phyloP scores from a whole-genome alignment of 1,140 invertebrate genomes.

The Berghia stephanieae region DNA sequence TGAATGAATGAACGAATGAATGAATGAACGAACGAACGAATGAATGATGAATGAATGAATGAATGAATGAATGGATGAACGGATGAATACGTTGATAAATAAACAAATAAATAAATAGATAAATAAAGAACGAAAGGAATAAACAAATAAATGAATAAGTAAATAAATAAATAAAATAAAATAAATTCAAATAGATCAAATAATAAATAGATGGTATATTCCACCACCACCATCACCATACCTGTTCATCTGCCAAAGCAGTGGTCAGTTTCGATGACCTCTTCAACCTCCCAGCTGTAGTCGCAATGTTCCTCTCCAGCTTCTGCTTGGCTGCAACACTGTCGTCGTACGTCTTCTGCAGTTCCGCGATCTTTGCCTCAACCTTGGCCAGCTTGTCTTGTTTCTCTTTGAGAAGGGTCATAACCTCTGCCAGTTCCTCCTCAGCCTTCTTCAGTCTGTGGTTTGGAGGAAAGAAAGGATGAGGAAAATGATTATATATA shows the following conservation, averaged over 20 bases:
- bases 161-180: too few species aligned
- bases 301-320: conserved; percentile 74
- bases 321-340: conserved; percentile 72
- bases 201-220: too few species aligned
- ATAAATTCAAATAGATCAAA: too few species aligned
- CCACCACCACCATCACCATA: too few species aligned
- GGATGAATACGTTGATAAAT: too few species aligned
- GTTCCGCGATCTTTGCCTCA: conserved; percentile 65
- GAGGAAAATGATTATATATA: background rate
- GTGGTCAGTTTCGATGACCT: conserved; percentile 84
- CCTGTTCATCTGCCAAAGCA: conserved; percentile 84
- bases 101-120: too few species aligned
- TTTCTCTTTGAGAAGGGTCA: conserved; percentile 63
- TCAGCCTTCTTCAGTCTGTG: conserved; percentile 73
- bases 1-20: too few species aligned
- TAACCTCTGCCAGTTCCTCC: conserved; percentile 64
- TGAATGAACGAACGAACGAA: too few species aligned
- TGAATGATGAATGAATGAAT: too few species aligned
- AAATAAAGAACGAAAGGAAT: too few species aligned
- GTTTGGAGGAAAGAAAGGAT: background rate
- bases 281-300: conserved; percentile 80
- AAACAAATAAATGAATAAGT: too few species aligned
- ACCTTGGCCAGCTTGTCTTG: conserved; percentile 65
- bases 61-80: too few species aligned
- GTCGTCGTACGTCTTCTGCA: conserved; percentile 67